Evolutionary conservation across 2,113 vertebrate genomes (phyloP).

Genomic region (Arizona elegans): DNA sequence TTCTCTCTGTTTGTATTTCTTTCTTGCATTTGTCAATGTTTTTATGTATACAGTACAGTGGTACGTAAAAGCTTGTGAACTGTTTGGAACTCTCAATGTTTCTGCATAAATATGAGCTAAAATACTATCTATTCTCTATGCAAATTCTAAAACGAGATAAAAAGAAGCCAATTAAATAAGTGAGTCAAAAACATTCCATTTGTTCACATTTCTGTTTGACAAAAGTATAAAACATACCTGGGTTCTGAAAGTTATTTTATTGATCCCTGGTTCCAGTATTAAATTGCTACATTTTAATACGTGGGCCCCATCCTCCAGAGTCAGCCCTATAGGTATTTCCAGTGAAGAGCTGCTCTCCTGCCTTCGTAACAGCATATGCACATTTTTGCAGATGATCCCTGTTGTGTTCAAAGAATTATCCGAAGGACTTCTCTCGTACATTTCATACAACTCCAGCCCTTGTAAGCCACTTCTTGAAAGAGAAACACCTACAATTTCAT

Average conservation of each 20-base stretch:
- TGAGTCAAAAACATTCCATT: neutral
- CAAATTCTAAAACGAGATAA: neutral
- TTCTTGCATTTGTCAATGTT: neutral
- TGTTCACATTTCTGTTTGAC: neutral
- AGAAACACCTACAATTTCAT: slow-evolving; percentile 42
- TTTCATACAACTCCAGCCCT: slow-evolving; percentile 79
- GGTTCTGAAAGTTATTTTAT: slow-evolving; percentile 81
- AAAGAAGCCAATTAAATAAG: neutral
- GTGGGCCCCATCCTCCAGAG: slow-evolving; percentile 80
- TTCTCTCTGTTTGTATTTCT: neutral
- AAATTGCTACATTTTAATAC: slow-evolving; percentile 76
- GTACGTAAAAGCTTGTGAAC: neutral
- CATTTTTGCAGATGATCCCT: slow-evolving; percentile 90
- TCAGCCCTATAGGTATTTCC: slow-evolving; percentile 70
- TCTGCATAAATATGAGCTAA: neutral
- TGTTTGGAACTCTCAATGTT: neutral
- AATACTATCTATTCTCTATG: neutral
- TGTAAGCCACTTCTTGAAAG: slow-evolving; percentile 57
- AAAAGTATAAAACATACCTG: slow-evolving; percentile 71
- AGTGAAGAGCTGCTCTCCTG: slow-evolving; percentile 76
- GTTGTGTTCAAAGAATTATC: slow-evolving; percentile 83
- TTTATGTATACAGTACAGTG: neutral
- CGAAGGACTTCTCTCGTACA: slow-evolving; percentile 86
- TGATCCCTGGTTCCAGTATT: slow-evolving; percentile 83
- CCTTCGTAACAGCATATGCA: slow-evolving; percentile 86